These are phyloP conservation scores for Megalurothrips usitatus DNA, from an alignment of 2,888 invertebrate species.

Conservation along the genomic window DNA sequence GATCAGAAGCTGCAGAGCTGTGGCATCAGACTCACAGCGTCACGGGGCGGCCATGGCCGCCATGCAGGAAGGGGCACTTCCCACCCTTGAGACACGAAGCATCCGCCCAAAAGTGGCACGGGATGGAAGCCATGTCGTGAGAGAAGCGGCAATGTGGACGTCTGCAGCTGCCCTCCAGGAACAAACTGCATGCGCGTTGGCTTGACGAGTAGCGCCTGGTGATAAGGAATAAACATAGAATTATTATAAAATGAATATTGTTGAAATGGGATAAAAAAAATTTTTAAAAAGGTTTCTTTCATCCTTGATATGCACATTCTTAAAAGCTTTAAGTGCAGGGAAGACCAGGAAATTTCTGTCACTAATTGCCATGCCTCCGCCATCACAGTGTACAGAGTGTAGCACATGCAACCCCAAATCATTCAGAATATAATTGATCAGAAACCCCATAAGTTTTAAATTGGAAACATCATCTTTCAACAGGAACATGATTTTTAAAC, in stretches of 20 bases:
- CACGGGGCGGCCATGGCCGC: not conserved
- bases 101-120: constrained; percentile 50
- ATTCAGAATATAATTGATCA: too few relatives aligned
- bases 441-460: not conserved
- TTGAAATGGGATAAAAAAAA: not conserved
- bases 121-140: constrained; percentile 49
- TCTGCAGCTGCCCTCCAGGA: constrained; percentile 47
- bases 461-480: not conserved
- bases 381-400: too few relatives aligned
- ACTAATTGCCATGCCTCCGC: too few relatives aligned
- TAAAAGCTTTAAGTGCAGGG: too few relatives aligned
- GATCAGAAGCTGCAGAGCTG: constrained; percentile 9
- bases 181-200: constrained; percentile 45
- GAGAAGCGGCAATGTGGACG: constrained; percentile 50
- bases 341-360: too few relatives aligned
- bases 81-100: constrained; percentile 49
- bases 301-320: too few relatives aligned
- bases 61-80: constrained; percentile 40
- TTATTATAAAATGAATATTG: not conserved
- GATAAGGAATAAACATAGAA: not conserved
- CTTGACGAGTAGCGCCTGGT: constrained; percentile 32
- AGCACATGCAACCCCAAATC: too few relatives aligned
- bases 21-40: constrained; percentile 14
- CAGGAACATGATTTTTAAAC: too few relatives aligned
- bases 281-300: not conserved